phyloP scores from a whole-genome alignment of 2,797 vertebrate species.

The Hafferia zeledoni region DNA sequence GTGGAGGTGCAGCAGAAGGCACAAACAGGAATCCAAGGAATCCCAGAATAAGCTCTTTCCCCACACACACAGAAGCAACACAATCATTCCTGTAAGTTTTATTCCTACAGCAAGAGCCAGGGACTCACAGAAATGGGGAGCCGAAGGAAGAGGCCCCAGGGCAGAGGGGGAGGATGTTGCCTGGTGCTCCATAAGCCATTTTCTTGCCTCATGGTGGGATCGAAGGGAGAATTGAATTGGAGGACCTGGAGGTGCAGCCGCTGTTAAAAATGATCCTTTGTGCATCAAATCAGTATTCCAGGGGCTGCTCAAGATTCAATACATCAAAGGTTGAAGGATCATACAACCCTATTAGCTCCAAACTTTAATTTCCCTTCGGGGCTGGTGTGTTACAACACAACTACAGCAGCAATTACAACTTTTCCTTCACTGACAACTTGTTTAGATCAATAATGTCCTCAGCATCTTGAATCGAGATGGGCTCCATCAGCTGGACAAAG shows the following conservation, averaged over 20 bases:
- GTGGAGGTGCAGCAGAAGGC: neutral
- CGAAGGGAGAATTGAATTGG: neutral
- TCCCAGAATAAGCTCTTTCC: neutral
- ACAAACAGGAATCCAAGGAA: neutral
- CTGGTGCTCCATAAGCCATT: rapidly evolving
- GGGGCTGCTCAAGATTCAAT: conserved; percentile 65
- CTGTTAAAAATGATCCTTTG: conserved; percentile 64
- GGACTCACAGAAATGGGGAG: neutral
- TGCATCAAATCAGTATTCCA: conserved; percentile 75
- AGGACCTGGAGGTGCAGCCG: neutral
- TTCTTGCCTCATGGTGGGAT: neutral
- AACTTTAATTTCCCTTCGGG: conserved; percentile 83
- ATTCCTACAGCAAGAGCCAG: neutral
- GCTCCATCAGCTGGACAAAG: neutral
- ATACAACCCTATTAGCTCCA: conserved; percentile 80
- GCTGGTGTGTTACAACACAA: conserved; percentile 78
- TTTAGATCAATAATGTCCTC: conserved; percentile 77
- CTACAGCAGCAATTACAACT: conserved; percentile 81
- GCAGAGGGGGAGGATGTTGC: neutral
- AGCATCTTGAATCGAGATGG: conserved; percentile 55
- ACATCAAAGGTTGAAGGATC: conserved; percentile 80
- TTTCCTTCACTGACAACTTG: conserved; percentile 76
- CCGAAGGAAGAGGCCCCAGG: neutral
- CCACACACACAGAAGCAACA: rapidly evolving
- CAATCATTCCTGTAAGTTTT: neutral